Evolutionary conservation across 2,797 vertebrate species (phyloP).

Genomic region (Ciconia nigra): DNA sequence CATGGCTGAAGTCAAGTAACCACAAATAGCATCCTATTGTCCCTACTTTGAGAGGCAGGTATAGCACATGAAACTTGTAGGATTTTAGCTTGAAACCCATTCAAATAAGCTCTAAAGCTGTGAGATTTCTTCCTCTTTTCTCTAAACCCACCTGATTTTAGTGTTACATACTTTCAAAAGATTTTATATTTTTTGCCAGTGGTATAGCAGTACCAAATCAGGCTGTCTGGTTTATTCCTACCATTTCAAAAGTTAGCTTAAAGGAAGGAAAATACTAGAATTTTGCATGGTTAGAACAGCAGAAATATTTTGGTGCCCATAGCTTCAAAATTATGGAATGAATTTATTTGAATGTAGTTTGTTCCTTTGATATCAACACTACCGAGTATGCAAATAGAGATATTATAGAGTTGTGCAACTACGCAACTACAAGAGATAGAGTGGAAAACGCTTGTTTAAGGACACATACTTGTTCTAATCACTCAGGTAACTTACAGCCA

Average conservation of each 20-base stretch:
- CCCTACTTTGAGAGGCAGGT: background rate
- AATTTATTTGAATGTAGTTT: background rate
- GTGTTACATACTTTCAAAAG: background rate
- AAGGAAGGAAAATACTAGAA: background rate
- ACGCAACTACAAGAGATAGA: background rate
- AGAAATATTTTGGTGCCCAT: background rate
- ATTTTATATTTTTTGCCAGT: background rate
- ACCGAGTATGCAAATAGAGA: background rate
- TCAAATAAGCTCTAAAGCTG: background rate
- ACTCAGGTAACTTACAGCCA: background rate
- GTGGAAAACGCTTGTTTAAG: background rate
- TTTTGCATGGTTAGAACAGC: background rate
- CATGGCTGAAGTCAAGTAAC: background rate
- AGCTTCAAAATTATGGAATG: background rate
- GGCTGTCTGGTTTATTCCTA: background rate
- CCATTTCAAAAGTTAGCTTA: background rate
- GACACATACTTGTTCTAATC: background rate
- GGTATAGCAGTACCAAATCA: background rate
- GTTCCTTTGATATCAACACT: background rate
- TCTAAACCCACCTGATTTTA: background rate
- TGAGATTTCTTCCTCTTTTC: background rate
- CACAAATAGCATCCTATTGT: background rate
- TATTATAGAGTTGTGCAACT: background rate
- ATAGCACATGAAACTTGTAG: background rate
- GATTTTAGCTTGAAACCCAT: background rate